phyloP scores from a whole-genome alignment of 2,888 invertebrate species.

The Troilus luridus region DNA sequence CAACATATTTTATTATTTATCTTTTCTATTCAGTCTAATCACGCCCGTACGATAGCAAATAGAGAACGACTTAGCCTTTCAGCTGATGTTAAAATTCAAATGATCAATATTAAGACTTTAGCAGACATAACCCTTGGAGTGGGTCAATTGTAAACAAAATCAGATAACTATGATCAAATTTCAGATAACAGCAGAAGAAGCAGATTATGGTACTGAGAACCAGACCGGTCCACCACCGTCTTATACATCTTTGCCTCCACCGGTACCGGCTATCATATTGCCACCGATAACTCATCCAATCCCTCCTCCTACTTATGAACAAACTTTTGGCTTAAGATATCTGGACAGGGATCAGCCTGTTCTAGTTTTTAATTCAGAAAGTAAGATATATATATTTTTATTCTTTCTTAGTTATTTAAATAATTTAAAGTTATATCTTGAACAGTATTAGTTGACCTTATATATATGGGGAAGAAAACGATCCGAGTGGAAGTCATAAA shows the following conservation, averaged over 20 bases:
- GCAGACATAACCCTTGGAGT: too few species aligned
- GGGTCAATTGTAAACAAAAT: background rate
- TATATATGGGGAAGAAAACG: too few species aligned
- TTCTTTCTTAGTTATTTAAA: background rate
- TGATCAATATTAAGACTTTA: too few species aligned
- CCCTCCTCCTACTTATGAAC: constrained; percentile 54
- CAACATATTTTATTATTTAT: too few species aligned
- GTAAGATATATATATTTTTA: background rate
- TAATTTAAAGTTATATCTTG: background rate
- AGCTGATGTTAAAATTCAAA: background rate
- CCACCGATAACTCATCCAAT: background rate
- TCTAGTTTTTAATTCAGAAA: constrained; percentile 31
- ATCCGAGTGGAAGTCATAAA: too few species aligned
- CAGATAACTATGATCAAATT: background rate
- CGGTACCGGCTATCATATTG: background rate
- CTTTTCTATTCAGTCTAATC: too few species aligned
- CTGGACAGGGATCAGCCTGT: constrained; percentile 54
- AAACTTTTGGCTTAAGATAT: constrained; percentile 51
- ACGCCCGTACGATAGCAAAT: background rate
- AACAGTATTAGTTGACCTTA: too few species aligned
- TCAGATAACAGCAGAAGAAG: background rate
- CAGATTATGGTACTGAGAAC: too few species aligned
- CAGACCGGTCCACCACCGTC: constrained; percentile 17
- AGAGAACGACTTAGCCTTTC: background rate
- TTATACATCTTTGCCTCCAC: constrained; percentile 30